Evolutionary conservation across 23 tunicate species (phyloP).

Genomic region (Phallusia fumigata): DNA sequence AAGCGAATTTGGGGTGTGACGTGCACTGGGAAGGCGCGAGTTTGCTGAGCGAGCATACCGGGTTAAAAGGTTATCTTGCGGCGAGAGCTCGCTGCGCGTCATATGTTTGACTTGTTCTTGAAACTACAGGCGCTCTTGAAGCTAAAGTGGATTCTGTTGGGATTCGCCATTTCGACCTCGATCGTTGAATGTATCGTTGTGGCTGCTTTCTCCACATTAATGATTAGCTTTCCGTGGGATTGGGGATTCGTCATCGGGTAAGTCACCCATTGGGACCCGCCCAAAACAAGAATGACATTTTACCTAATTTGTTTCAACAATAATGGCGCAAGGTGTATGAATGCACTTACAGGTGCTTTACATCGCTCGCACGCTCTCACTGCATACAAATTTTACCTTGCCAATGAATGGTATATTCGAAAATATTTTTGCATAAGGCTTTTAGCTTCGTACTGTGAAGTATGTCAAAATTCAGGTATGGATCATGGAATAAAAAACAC

Average conservation of each 20-base stretch:
- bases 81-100: background rate
- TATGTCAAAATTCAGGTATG: no score
- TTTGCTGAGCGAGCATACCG: background rate
- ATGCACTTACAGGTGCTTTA: no score
- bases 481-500: no score
- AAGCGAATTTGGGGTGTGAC: no score
- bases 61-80: background rate
- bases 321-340: no score
- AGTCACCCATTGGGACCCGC: constrained; percentile 1
- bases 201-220: constrained; percentile 34
- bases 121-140: constrained; percentile 27
- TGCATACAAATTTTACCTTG: no score
- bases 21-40: no score
- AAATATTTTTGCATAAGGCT: no score
- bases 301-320: no score
- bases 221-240: constrained; percentile 40
- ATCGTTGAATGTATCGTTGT: constrained; percentile 28
- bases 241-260: constrained; percentile 51
- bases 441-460: no score
- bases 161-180: constrained; percentile 32
- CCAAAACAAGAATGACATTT: background rate
- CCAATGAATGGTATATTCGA: no score
- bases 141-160: constrained; percentile 35
- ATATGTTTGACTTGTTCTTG: background rate
- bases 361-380: no score